Base-by-base conservation (phyloP, 2,888 invertebrate genomes). In the Raillietiella orientalis region DNA sequence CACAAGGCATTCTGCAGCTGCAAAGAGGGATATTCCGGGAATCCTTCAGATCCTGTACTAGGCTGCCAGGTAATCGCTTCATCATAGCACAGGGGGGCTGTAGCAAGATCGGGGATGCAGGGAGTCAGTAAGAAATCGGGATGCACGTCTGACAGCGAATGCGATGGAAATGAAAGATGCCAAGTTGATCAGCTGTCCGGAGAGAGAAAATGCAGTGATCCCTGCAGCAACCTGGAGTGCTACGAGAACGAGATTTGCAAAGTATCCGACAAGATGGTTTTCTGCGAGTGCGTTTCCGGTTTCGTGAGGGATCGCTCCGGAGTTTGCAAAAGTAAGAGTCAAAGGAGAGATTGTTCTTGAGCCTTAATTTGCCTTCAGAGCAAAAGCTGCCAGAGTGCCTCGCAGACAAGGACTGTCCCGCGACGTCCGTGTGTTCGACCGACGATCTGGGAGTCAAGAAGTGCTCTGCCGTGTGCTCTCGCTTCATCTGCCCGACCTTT, bases 1-100 rank as follows among this genome's bases (percentile, higher is more conserved):
- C 79, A 79, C 44, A 58, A 67, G 32, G 71, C 77, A 2, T 62
- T 69, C 16, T 82, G 79, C 40, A 63, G 77, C 31, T 82, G 82
- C 41, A 56, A 65, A 14, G 66, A 72, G 32, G 72, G 71, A 2
- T 74, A 62, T 41, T 49, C 55, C 26, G 82, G 79, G 15, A 67
- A 71, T 45, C 75, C 79, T 1, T 64, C 62, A 34, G 71, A 79
- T 43, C 51, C 72, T 12, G 56, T 58, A 32, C 49, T 56, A 4
- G 79, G 79, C 2, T 79, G 79, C 38, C 69, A 8, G 13, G 22
- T 22, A 11, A 22, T n/a, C n/a, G n/a, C n/a, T n/a, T n/a, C n/a
- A n/a, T n/a, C n/a, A n/a, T n/a, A n/a, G n/a, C n/a, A n/a, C n/a
- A n/a, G n/a, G n/a, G n/a, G n/a, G n/a, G n/a, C n/a, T n/a, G n/a